Percentiles rank a stretch among this genome's conserved stretches.
Evolutionary conservation across 2,113 vertebrate species (phyloP).

Genomic region (Blennius ocellaris): DNA sequence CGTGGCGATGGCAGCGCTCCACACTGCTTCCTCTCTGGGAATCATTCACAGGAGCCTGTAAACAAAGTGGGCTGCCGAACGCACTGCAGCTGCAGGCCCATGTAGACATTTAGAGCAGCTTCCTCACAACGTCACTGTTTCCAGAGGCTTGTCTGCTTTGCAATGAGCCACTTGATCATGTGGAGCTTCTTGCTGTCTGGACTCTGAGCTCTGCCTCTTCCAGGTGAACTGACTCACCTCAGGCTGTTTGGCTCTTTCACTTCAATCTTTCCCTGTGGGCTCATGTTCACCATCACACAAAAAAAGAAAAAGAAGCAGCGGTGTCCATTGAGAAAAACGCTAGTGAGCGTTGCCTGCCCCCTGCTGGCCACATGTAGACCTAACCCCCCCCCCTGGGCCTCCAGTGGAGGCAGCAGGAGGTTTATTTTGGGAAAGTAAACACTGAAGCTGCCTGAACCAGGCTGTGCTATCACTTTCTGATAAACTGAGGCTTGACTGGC

Average conservation of each 20-base stretch:
- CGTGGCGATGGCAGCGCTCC: conserved; percentile 52
- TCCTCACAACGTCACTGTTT: neutral
- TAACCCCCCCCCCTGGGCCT: too few relatives aligned
- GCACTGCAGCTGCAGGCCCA: too few relatives aligned
- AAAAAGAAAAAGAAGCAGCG: neutral
- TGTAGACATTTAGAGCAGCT: too few relatives aligned
- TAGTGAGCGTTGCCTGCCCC: conserved; percentile 20
- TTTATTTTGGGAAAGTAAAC: conserved; percentile 67
- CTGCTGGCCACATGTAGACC: conserved; percentile 35
- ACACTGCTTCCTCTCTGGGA: conserved; percentile 57
- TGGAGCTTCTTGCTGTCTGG: conserved; percentile 13
- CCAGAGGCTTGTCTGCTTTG: neutral
- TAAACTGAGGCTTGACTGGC: conserved; percentile 49
- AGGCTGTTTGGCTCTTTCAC: too few relatives aligned
- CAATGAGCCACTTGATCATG: conserved; percentile 40
- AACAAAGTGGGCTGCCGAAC: conserved; percentile 19
- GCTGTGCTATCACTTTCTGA: conserved; percentile 61
- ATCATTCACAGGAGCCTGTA: conserved; percentile 62
- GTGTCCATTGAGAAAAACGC: neutral
- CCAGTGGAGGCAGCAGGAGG: neutral
- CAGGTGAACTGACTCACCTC: neutral
- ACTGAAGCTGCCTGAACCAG: conserved; percentile 54
- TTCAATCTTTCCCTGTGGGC: too few relatives aligned
- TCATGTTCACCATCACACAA: too few relatives aligned
- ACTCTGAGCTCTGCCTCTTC: conserved; percentile 58